Evolutionary conservation across 2,113 vertebrate genomes (phyloP).

Genomic region (Sylvilagus bachmani): DNA sequence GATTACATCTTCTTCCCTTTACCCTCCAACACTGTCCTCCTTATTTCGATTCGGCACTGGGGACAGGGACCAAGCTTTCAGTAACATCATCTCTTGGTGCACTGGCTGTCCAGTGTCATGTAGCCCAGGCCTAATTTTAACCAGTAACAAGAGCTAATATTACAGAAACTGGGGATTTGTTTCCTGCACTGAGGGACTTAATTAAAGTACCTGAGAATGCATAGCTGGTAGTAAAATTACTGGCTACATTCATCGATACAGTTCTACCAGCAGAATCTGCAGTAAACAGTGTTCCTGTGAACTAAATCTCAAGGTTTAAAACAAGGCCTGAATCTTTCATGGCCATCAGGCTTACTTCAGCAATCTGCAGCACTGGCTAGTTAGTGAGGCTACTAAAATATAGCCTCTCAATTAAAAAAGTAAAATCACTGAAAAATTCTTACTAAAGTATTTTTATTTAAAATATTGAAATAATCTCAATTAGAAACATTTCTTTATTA

Average conservation of each 20-base stretch:
- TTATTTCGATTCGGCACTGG: too few species aligned
- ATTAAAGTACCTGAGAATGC: conserved; percentile 26
- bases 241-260: conserved; percentile 41
- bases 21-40: too few species aligned
- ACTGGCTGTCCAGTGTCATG: too few species aligned
- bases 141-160: conserved; percentile 43
- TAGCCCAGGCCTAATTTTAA: too few species aligned
- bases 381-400: conserved; percentile 43
- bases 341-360: background rate
- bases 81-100: too few species aligned
- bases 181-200: conserved; percentile 43
- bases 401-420: conserved; percentile 16
- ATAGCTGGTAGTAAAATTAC: conserved; percentile 18
- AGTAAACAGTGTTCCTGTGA: background rate
- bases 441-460: conserved; percentile 58
- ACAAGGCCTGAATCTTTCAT: background rate
- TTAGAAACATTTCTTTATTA: conserved; percentile 62
- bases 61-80: too few species aligned
- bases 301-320: conserved; percentile 13
- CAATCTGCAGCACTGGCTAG: background rate
- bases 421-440: conserved; percentile 22
- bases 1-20: too few species aligned
- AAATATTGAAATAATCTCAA: conserved; percentile 63
- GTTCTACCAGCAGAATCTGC: conserved; percentile 35
- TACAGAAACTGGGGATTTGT: background rate